Conservation (phyloP, 2,113 vertebrate species). For the Pseudolaguvia tuberculata region DNA sequence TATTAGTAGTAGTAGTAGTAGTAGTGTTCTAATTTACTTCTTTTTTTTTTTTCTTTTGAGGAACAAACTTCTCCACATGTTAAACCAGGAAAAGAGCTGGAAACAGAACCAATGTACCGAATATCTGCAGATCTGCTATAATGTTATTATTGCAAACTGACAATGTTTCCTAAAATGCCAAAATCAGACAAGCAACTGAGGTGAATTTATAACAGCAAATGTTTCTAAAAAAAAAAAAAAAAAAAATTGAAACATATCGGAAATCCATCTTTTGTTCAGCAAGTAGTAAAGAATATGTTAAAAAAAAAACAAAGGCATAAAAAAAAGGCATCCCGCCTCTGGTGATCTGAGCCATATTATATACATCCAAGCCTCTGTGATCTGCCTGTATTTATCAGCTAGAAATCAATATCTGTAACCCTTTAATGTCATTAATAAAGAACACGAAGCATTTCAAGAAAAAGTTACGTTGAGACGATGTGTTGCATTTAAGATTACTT, state of each 20-base stretch:
- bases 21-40: neutral
- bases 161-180: conserved; percentile 60
- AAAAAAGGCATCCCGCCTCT: conserved; percentile 44
- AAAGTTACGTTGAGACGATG: conserved; percentile 77
- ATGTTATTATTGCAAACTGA: conserved; percentile 55
- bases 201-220: conserved; percentile 52
- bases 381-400: conserved; percentile 43
- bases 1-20: too few species aligned
- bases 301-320: too few species aligned
- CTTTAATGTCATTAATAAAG: conserved; percentile 64
- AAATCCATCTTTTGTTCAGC: conserved; percentile 48
- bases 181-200: conserved; percentile 46
- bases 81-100: conserved; percentile 39
- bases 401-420: conserved; percentile 52
- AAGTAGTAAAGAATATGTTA: conserved; percentile 47
- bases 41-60: conserved; percentile 1
- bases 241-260: too few species aligned
- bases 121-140: conserved; percentile 60
- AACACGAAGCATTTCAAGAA: conserved; percentile 81
- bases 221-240: conserved; percentile 50
- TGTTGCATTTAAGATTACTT: conserved; percentile 78
- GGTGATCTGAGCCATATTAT: conserved; percentile 44
- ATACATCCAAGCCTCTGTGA: conserved; percentile 47
- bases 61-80: conserved; percentile 7
- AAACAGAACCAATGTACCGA: conserved; percentile 58